A percentile compares a stretch with the other conserved stretches of the same genome.
phyloP scores from a whole-genome alignment of 2,888 invertebrate species.

The Trichacis sp. region DNA sequence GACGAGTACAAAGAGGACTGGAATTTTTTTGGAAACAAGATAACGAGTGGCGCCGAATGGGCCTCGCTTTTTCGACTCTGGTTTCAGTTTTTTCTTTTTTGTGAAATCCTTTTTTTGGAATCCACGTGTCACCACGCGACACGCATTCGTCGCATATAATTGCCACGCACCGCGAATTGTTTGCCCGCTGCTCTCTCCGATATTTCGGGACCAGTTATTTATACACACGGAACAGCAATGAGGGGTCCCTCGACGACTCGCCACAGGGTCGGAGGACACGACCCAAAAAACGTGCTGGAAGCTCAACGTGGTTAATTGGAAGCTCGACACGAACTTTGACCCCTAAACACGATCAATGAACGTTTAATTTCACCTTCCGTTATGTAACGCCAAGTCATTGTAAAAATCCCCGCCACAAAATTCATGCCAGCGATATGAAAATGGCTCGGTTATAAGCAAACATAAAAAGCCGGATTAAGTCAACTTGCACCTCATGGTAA shows the following conservation, averaged over 20 bases:
- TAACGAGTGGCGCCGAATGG: slow-evolving; percentile 52
- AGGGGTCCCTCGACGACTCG: slow-evolving; percentile 40
- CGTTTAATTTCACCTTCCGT: too few species aligned
- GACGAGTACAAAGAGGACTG: slow-evolving; percentile 33
- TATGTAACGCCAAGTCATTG: too few species aligned
- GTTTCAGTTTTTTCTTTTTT: not conserved
- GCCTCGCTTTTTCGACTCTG: too few species aligned
- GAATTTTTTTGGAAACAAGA: slow-evolving; percentile 46
- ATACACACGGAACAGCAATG: slow-evolving; percentile 39
- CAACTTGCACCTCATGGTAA: too few species aligned
- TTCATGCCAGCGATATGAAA: too few species aligned
- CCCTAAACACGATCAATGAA: not conserved
- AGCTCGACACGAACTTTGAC: slow-evolving; percentile 1
- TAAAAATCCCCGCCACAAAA: too few species aligned
- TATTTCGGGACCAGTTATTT: slow-evolving; percentile 60
- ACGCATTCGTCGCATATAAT: slow-evolving; percentile 60
- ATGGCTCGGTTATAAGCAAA: too few species aligned
- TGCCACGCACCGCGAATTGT: slow-evolving; percentile 52
- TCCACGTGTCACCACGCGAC: slow-evolving; percentile 47
- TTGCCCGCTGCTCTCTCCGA: slow-evolving; percentile 43
- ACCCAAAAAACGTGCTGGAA: slow-evolving; percentile 44
- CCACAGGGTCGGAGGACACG: slow-evolving; percentile 57
- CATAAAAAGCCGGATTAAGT: too few species aligned
- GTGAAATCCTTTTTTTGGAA: slow-evolving; percentile 20
- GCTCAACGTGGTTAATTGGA: not conserved